phyloP scores from a whole-genome alignment of 2,113 vertebrate genomes.

The Calidris pugnax region DNA sequence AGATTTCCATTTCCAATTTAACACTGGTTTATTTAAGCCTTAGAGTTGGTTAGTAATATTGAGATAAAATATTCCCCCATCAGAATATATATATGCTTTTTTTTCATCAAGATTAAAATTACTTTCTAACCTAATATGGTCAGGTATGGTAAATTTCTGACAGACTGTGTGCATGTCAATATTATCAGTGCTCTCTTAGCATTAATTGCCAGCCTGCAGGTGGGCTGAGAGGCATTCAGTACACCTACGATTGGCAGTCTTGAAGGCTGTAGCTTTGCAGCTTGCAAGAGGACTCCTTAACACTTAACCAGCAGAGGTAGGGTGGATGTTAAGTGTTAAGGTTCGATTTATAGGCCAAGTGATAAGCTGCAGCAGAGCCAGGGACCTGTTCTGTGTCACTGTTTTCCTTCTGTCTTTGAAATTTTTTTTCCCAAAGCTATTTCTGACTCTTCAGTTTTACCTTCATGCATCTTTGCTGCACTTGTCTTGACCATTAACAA shows the following conservation, averaged over 20 bases:
- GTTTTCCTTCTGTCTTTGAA: background rate
- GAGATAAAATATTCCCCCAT: background rate
- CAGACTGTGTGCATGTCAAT: background rate
- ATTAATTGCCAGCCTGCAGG: background rate
- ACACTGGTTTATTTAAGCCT: background rate
- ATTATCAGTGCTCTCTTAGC: background rate
- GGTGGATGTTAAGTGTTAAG: background rate
- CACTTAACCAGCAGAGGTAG: background rate
- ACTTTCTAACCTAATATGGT: background rate
- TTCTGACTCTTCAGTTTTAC: background rate
- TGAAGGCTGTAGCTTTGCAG: background rate
- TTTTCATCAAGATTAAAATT: background rate
- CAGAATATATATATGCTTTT: background rate
- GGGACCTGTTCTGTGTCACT: background rate
- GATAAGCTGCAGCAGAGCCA: background rate
- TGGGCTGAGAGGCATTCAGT: background rate
- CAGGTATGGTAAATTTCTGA: background rate
- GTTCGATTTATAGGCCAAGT: background rate
- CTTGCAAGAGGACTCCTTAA: background rate
- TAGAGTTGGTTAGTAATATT: background rate
- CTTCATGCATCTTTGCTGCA: accelerated
- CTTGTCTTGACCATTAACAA: background rate
- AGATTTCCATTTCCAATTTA: background rate
- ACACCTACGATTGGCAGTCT: background rate
- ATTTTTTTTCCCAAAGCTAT: background rate